These are phyloP conservation scores for Laterallus jamaicensis DNA, from an alignment of 2,113 vertebrate genomes.

Conservation along the genomic window DNA sequence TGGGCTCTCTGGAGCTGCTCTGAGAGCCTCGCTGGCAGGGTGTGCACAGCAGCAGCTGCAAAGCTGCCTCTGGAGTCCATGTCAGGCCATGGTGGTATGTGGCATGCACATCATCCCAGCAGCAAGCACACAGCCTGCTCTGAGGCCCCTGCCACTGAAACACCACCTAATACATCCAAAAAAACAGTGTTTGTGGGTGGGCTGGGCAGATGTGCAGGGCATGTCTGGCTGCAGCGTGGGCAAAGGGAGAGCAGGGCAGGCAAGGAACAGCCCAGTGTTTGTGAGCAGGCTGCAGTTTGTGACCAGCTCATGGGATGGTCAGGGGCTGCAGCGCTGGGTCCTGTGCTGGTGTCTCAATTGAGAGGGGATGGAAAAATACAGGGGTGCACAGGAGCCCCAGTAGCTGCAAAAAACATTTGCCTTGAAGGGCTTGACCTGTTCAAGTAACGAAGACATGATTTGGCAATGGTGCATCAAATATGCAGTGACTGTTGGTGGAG, in stretches of 20 bases:
- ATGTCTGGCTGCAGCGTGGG: neutral
- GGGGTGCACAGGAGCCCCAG: neutral
- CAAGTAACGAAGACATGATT: neutral
- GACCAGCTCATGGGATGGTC: neutral
- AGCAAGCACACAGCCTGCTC: neutral
- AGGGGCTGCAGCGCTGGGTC: neutral
- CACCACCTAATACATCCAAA: neutral
- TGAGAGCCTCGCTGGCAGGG: neutral
- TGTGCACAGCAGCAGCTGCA: neutral
- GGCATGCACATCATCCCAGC: neutral
- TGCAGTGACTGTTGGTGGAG: neutral
- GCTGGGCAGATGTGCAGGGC: neutral
- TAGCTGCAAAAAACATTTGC: neutral
- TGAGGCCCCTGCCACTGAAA: neutral
- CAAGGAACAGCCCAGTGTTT: neutral
- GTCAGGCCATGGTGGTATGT: neutral
- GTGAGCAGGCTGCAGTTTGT: neutral
- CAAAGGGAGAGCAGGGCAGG: neutral
- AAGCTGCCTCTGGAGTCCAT: neutral
- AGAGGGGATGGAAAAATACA: neutral
- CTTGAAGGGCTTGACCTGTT: neutral
- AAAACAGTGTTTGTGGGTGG: neutral
- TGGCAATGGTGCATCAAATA: neutral
- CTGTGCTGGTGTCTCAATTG: neutral
- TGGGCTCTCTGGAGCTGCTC: neutral